phyloP scores from a whole-genome alignment of 2,888 invertebrate species.

The Trisateles emortualis region DNA sequence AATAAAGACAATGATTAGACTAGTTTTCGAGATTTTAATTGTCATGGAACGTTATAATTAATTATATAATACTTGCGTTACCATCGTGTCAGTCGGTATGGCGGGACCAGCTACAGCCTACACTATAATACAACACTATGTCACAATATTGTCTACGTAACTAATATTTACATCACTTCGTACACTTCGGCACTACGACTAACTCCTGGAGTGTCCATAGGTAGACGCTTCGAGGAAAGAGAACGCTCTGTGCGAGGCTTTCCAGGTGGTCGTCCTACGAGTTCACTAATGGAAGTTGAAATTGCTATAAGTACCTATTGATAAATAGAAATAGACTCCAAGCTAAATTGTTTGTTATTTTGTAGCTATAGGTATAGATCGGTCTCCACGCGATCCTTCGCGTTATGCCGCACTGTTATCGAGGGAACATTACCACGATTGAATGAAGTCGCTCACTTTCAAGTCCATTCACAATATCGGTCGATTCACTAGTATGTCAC shows the following conservation, averaged over 20 bases:
- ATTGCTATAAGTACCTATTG: slow-evolving; percentile 27
- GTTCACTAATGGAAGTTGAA: slow-evolving; percentile 36
- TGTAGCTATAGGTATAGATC: slow-evolving; percentile 12
- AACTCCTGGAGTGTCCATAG: background rate
- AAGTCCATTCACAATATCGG: background rate
- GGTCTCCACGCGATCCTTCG: slow-evolving; percentile 7
- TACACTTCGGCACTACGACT: slow-evolving; percentile 18
- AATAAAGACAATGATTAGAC: slow-evolving; percentile 47
- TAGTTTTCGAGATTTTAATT: slow-evolving; percentile 48
- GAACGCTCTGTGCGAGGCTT: too few relatives aligned
- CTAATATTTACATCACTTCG: slow-evolving; percentile 28
- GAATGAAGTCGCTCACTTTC: background rate
- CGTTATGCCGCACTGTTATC: background rate
- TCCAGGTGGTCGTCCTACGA: background rate
- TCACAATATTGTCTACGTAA: background rate
- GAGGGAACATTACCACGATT: background rate
- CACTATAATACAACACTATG: slow-evolving; percentile 11
- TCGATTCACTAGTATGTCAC: background rate
- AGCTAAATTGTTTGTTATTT: slow-evolving; percentile 12
- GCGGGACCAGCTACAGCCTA: too few relatives aligned
- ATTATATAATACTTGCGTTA: slow-evolving; percentile 45
- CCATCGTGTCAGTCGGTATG: slow-evolving; percentile 46
- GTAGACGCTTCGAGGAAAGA: too few relatives aligned
- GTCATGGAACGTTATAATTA: slow-evolving; percentile 42
- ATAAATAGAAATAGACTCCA: slow-evolving; percentile 26